Conservation (phyloP, 1,140 invertebrate species). For the Platorchestia sp. region DNA sequence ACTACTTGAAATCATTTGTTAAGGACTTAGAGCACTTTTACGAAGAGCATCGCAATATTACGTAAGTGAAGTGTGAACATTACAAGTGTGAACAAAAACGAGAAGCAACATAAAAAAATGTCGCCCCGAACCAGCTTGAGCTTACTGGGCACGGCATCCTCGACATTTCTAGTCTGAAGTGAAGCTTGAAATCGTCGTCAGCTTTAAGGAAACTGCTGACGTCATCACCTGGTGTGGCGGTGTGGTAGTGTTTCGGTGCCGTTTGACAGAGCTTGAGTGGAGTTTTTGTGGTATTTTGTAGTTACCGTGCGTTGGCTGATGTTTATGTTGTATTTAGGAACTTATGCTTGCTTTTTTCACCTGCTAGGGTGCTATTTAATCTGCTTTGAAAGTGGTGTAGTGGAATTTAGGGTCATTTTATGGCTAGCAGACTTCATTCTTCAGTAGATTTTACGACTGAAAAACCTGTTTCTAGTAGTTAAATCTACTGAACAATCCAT, state of each 20-base stretch:
- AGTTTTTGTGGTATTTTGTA: too few species aligned
- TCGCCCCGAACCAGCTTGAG: neutral
- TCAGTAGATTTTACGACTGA: too few species aligned
- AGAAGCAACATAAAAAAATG: neutral
- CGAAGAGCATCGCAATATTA: neutral
- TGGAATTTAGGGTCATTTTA: too few species aligned
- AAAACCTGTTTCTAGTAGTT: too few species aligned
- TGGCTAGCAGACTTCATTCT: too few species aligned
- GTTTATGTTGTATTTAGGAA: neutral
- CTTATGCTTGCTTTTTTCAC: neutral
- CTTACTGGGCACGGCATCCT: neutral
- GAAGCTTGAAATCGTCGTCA: constrained; percentile 23
- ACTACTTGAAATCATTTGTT: neutral
- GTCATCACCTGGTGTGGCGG: neutral
- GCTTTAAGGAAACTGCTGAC: constrained; percentile 47
- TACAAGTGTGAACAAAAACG: neutral
- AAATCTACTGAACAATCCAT: too few species aligned
- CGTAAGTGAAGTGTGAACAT: neutral
- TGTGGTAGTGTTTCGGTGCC: neutral
- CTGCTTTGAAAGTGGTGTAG: neutral
- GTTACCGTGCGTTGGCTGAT: neutral
- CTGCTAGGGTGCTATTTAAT: neutral
- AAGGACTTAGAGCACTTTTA: neutral
- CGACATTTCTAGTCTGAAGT: neutral
- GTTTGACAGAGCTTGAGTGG: neutral